Conservation (phyloP, 2,797 vertebrate species). For the Macrochelys suwanniensis region DNA sequence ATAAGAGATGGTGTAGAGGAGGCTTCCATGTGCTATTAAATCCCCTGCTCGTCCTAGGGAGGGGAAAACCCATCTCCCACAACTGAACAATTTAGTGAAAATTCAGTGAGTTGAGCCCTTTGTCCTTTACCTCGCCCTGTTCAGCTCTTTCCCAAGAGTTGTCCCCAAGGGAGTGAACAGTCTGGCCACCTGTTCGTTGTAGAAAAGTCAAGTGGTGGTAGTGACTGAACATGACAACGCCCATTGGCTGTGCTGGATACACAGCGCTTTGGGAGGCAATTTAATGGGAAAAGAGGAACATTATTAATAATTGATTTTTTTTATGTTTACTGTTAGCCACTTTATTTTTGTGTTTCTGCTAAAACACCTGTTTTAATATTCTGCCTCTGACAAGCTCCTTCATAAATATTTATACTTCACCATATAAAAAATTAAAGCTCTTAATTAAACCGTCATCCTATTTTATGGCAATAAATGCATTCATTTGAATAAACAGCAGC, state of each 20-base stretch:
- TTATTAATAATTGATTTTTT: conserved; percentile 60
- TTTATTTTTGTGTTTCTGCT: conserved; percentile 56
- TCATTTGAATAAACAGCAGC: conserved; percentile 52
- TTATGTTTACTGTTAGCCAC: conserved; percentile 43
- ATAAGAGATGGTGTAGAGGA: background rate
- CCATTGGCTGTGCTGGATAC: background rate
- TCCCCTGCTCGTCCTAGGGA: background rate
- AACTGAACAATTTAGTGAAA: background rate
- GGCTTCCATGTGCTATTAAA: background rate
- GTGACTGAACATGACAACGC: background rate
- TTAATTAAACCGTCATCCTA: conserved; percentile 72
- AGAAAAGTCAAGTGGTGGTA: background rate
- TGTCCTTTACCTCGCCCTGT: background rate
- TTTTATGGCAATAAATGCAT: conserved; percentile 61
- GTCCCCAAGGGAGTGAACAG: background rate
- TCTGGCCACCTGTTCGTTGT: background rate
- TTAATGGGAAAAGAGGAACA: background rate
- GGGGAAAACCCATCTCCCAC: background rate
- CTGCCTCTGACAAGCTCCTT: conserved; percentile 34
- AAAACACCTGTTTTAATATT: conserved; percentile 66
- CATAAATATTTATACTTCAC: conserved; percentile 73
- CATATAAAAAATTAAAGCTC: conserved; percentile 72
- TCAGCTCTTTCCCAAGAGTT: background rate
- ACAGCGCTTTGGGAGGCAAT: background rate
- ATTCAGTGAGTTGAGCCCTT: background rate